A percentile compares a stretch with the other conserved stretches of the same genome.
Conservation (phyloP, 2,888 invertebrate genomes). For the Sesamia inferens region DNA sequence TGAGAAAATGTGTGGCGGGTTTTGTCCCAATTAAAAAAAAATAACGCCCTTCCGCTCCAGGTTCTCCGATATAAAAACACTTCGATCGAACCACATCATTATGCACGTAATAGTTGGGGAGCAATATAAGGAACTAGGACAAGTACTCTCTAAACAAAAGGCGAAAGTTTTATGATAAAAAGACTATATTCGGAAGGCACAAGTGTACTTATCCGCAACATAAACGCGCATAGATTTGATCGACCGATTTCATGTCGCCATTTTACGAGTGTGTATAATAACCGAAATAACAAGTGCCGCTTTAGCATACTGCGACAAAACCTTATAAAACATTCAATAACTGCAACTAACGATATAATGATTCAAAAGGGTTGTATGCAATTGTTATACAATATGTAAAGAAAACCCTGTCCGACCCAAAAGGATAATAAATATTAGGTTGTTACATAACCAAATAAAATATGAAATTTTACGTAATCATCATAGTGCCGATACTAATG, state of each 20-base stretch:
- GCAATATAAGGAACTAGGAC: conserved; percentile 50
- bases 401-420: too few species aligned
- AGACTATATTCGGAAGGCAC: conserved; percentile 39
- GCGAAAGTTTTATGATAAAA: conserved; percentile 55
- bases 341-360: conserved; percentile 38
- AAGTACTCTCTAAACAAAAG: conserved; percentile 60
- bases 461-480: too few species aligned
- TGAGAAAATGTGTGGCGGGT: too few species aligned
- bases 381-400: too few species aligned
- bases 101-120: conserved; percentile 43
- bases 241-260: conserved; percentile 34
- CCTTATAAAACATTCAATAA: conserved; percentile 1
- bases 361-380: conserved; percentile 28
- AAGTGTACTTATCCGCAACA: conserved; percentile 54
- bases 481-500: too few species aligned
- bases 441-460: too few species aligned
- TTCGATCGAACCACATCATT: conserved; percentile 33
- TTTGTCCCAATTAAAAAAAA: too few species aligned
- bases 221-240: conserved; percentile 49
- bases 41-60: too few species aligned
- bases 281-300: conserved; percentile 39
- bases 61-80: neutral
- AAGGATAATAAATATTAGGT: too few species aligned
- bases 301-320: conserved; percentile 32
- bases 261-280: conserved; percentile 51